Percentiles rank a stretch among this genome's conserved stretches.
phyloP scores from a whole-genome alignment of 1,140 invertebrate species.

The Dendroctonus valens region DNA sequence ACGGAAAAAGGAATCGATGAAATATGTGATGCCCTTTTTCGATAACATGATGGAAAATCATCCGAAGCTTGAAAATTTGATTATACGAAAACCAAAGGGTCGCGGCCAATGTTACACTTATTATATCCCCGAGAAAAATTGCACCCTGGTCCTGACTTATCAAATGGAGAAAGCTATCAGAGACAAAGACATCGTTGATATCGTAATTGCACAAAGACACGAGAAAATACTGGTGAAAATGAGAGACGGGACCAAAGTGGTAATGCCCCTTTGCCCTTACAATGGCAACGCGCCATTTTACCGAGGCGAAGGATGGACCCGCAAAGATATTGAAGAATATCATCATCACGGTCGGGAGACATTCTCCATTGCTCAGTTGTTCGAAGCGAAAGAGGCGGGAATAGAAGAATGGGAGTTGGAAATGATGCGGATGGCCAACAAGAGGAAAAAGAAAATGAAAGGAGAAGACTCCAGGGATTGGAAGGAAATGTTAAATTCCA shows the following conservation, averaged over 20 bases:
- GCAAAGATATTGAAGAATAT: constrained; percentile 62
- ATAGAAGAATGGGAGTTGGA: constrained; percentile 58
- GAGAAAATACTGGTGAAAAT: constrained; percentile 70
- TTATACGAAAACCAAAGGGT: constrained; percentile 53
- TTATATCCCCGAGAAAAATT: constrained; percentile 67
- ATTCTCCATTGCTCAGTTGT: constrained; percentile 66
- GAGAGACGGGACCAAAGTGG: constrained; percentile 67
- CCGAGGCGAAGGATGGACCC: constrained; percentile 60
- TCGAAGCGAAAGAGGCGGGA: constrained; percentile 71
- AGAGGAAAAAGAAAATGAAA: constrained; percentile 49
- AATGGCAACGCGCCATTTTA: constrained; percentile 59
- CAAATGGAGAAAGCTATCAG: constrained; percentile 72
- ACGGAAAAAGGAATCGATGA: constrained; percentile 62
- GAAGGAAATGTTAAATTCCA: constrained; percentile 43
- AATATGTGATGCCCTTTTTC: constrained; percentile 65
- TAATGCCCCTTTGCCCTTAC: constrained; percentile 65
- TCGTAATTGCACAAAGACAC: constrained; percentile 71
- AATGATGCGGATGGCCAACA: constrained; percentile 45
- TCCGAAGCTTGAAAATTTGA: constrained; percentile 58
- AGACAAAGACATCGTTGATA: constrained; percentile 71
- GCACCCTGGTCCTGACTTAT: constrained; percentile 69
- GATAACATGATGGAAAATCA: constrained; percentile 64
- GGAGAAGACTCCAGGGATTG: constrained; percentile 47
- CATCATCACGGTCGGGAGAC: constrained; percentile 56
- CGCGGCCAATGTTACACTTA: constrained; percentile 55